phyloP scores from a whole-genome alignment of 2,113 vertebrate genomes.

The Cathartes aura region DNA sequence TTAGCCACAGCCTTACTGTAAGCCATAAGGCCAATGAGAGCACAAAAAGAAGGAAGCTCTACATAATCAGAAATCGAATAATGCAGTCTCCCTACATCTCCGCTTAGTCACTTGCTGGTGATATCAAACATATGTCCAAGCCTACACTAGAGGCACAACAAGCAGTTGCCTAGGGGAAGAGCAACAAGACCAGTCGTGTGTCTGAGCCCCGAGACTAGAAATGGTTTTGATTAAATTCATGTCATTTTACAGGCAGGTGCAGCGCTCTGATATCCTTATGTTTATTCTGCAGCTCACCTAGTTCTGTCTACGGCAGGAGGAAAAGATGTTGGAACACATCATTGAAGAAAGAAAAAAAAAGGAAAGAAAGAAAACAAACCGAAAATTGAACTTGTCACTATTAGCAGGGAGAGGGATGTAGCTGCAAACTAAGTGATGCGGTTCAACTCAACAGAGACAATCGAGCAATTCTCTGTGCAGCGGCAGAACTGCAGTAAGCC shows the following conservation, averaged over 20 bases:
- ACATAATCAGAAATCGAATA: constrained; percentile 16
- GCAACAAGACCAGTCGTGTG: background rate
- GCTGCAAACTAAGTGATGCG: background rate
- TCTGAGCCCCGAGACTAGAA: background rate
- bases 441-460: background rate
- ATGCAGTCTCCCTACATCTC: background rate
- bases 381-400: background rate
- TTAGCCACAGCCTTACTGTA: constrained; percentile 1
- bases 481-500: background rate
- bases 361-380: background rate
- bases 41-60: background rate
- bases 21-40: background rate
- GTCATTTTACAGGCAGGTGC: constrained; percentile 40
- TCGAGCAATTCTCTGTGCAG: background rate
- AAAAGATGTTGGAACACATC: background rate
- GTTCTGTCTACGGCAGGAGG: background rate
- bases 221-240: constrained; percentile 39
- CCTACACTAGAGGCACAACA: background rate
- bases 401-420: background rate
- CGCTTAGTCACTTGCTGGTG: background rate
- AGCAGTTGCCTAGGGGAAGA: constrained; percentile 5
- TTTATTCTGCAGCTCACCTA: background rate
- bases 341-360: background rate
- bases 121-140: background rate
- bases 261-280: background rate